These are phyloP conservation scores for Pipistrellus kuhlii DNA, from an alignment of 2,797 vertebrate genomes.

Conservation along the genomic window DNA sequence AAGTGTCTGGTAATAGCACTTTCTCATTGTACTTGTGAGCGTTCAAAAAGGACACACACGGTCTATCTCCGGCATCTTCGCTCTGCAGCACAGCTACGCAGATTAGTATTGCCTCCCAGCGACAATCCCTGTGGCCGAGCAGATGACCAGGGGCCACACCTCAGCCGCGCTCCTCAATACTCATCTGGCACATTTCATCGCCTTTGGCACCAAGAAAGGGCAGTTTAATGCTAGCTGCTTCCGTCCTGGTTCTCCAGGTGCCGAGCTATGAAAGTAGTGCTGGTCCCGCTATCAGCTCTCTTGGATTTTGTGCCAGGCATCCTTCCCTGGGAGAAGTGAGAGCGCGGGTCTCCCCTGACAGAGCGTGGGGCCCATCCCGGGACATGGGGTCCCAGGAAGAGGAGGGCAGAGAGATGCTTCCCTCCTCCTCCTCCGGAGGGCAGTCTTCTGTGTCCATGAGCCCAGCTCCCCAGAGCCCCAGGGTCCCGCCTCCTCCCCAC, in stretches of 20 bases:
- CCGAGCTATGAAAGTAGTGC: constrained; percentile 65
- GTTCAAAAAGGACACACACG: constrained; percentile 57
- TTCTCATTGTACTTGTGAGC: constrained; percentile 78
- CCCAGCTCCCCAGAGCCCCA: neutral
- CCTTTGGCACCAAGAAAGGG: constrained; percentile 74
- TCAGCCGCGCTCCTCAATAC: constrained; percentile 81
- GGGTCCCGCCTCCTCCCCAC: constrained; percentile 71
- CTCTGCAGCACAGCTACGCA: constrained; percentile 61
- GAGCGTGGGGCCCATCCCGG: constrained; percentile 74
- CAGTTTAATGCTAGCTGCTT: constrained; percentile 83
- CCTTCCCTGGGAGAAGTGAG: constrained; percentile 72
- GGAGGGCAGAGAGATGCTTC: neutral
- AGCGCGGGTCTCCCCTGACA: constrained; percentile 69
- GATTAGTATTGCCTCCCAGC: constrained; percentile 45
- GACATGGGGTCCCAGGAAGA: constrained; percentile 33
- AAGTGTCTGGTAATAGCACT: constrained; percentile 80
- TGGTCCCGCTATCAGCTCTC: constrained; percentile 82
- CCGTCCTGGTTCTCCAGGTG: constrained; percentile 69
- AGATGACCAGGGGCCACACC: constrained; percentile 74
- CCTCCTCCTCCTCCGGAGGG: constrained; percentile 57
- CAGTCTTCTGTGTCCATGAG: constrained; percentile 59
- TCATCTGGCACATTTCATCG: constrained; percentile 82
- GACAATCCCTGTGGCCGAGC: constrained; percentile 72
- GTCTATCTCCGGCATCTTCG: constrained; percentile 76
- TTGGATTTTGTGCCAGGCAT: constrained; percentile 63